These are phyloP conservation scores for Odontomachus brunneus DNA, from an alignment of 1,140 invertebrate species.

Conservation along the genomic window DNA sequence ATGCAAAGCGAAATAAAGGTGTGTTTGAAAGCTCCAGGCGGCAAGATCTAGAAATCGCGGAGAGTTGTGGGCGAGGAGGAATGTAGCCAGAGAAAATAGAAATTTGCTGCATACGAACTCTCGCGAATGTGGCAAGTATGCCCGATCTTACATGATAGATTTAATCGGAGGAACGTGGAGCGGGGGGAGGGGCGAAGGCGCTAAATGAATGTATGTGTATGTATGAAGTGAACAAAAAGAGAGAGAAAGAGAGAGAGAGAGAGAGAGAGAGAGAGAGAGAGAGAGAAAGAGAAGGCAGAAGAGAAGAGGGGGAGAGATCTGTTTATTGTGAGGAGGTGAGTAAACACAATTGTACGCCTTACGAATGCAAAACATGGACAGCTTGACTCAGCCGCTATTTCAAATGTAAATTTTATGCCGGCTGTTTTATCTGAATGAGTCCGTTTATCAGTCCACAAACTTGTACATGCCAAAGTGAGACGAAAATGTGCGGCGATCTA, in stretches of 20 bases:
- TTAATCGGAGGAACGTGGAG: not conserved
- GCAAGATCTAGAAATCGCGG: not conserved
- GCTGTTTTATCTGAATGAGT: constrained; percentile 37
- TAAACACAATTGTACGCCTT: constrained; percentile 20
- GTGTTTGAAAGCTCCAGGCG: not conserved
- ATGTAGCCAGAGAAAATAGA: not conserved
- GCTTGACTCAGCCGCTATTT: constrained; percentile 31
- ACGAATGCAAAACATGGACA: constrained; percentile 37
- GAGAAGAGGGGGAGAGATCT: constrained; percentile 44
- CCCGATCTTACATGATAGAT: not conserved
- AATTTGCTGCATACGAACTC: not conserved
- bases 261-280: not conserved
- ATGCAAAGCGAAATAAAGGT: not conserved
- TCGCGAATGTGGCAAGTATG: not conserved
- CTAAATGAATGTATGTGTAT: not conserved
- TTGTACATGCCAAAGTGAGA: constrained; percentile 27
- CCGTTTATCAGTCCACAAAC: constrained; percentile 25
- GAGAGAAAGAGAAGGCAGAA: not conserved
- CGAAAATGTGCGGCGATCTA: constrained; percentile 11
- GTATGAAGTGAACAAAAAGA: not conserved
- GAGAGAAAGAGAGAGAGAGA: not conserved
- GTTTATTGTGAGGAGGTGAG: constrained; percentile 24
- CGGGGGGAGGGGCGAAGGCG: no score
- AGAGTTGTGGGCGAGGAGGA: not conserved
- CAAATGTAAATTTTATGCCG: constrained; percentile 47